phyloP scores from a whole-genome alignment of 2,888 invertebrate species.

The Merodon equestris region DNA sequence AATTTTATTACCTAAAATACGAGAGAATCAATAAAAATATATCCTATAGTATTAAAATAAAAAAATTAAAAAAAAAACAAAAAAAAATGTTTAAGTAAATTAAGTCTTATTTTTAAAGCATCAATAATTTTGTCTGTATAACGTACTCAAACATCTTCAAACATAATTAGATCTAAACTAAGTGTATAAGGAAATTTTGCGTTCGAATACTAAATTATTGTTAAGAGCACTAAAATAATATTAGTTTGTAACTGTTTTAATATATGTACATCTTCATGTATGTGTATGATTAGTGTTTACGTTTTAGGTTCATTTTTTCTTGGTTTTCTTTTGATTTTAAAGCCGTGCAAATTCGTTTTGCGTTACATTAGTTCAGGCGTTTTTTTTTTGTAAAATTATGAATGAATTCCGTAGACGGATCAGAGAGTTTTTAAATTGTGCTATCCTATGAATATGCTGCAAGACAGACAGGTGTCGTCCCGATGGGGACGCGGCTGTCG shows the following conservation, averaged over 20 bases:
- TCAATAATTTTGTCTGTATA: slow-evolving; percentile 38
- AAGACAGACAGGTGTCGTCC: too few species aligned
- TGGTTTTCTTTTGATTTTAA: too few species aligned
- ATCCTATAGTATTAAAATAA: slow-evolving; percentile 67
- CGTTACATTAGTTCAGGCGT: too few species aligned
- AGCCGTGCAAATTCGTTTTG: too few species aligned
- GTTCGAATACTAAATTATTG: slow-evolving; percentile 55
- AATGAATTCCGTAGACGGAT: too few species aligned
- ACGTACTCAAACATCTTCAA: slow-evolving; percentile 47
- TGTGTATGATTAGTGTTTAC: slow-evolving; percentile 15
- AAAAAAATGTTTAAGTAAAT: slow-evolving; percentile 51
- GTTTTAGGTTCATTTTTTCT: background rate
- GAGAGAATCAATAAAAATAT: slow-evolving; percentile 67
- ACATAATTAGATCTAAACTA: slow-evolving; percentile 23
- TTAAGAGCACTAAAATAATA: slow-evolving; percentile 50
- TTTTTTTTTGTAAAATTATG: too few species aligned
- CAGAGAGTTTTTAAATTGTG: too few species aligned
- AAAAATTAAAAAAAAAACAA: slow-evolving; percentile 46
- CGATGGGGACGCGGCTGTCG: too few species aligned
- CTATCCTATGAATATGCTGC: too few species aligned
- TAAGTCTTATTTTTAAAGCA: slow-evolving; percentile 57
- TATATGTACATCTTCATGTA: slow-evolving; percentile 24
- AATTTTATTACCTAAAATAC: slow-evolving; percentile 65
- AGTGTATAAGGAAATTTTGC: slow-evolving; percentile 43
- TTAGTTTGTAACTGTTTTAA: slow-evolving; percentile 44